Base-by-base conservation (phyloP, 1,140 invertebrate genomes). In the Nephila pilipes region DNA sequence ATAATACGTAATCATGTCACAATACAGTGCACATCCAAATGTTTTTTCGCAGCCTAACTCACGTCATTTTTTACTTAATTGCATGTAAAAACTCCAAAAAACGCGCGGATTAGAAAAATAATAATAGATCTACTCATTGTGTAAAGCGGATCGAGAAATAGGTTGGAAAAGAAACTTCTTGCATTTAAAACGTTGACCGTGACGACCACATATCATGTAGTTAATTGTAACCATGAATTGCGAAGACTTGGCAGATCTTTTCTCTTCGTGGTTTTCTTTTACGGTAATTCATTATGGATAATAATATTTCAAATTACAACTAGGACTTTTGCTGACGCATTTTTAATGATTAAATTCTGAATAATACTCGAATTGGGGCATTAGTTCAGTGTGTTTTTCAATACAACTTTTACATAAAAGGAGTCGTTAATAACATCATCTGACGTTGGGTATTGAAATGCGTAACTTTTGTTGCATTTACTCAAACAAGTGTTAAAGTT, bases 31-130 rank as follows among this genome's bases (percentile, higher is more conserved):
- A 38, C 20, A 54, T 81, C 38, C n/a, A 32, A 16, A 32, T 75
- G 25, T 29, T 75, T 32, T 75, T 29, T 36, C 16, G 25, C 29
- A 36, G 65, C 29, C 29, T 75, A 75, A 18, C 65, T 16, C 65
- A 75, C 14, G 57, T 75, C 65, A 16, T 18, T 20, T 58, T 18
- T 20, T 18, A 58, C 14, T 58, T 75, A 75, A 75, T 75, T 29
- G 16, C 14, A 16, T 75, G 65, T 20, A 29, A 75, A 75, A 81
- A 38, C 79, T 81, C 38, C 22, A 81, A 46, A 81, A 81, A 29
- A 25, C 80, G 46, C 3, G 80, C 25, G 38, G 80, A 81, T 81
- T 81, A 55, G 25, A 80, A 80, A 81, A 81, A 81, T 55, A 81
- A 81, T 81, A 81, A 81, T n/a, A 81, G 60, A n/a, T 65, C 22